Conservation (phyloP, 2,113 vertebrate species). For the Merops nubicus region DNA sequence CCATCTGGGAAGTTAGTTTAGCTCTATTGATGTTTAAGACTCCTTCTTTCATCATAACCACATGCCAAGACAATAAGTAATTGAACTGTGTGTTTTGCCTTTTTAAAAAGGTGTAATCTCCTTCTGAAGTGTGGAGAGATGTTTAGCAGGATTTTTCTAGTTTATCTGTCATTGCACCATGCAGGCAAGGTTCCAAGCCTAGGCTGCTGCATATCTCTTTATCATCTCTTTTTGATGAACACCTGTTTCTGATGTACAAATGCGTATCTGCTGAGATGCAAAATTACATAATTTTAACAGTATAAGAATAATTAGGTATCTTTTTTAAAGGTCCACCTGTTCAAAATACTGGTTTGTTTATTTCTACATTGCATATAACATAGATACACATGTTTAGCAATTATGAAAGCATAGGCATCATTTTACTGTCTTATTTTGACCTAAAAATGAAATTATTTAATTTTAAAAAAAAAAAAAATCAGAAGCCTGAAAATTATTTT, state of each 20-base stretch:
- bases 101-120: slow-evolving; percentile 87
- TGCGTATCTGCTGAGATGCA: slow-evolving; percentile 82
- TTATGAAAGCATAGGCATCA: not conserved
- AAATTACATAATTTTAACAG: slow-evolving; percentile 88
- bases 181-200: slow-evolving; percentile 76
- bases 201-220: slow-evolving; percentile 70
- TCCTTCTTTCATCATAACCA: slow-evolving; percentile 79
- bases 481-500: not conserved
- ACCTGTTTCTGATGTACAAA: slow-evolving; percentile 90
- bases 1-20: slow-evolving; percentile 84
- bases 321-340: slow-evolving; percentile 90
- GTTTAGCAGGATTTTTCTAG: slow-evolving; percentile 85
- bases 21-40: slow-evolving; percentile 80
- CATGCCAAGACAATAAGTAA: slow-evolving; percentile 82
- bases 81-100: slow-evolving; percentile 81
- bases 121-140: slow-evolving; percentile 83
- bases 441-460: slow-evolving; percentile 10
- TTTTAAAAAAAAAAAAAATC: not conserved
- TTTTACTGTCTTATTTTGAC: slow-evolving; percentile 15
- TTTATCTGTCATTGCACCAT: slow-evolving; percentile 78
- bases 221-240: slow-evolving; percentile 82
- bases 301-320: slow-evolving; percentile 90
- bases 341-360: slow-evolving; percentile 82
- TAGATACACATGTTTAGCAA: not conserved
- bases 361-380: slow-evolving; percentile 5